These are phyloP conservation scores for Meda fulgida DNA, from an alignment of 2,797 vertebrate species.

Conservation along the genomic window DNA sequence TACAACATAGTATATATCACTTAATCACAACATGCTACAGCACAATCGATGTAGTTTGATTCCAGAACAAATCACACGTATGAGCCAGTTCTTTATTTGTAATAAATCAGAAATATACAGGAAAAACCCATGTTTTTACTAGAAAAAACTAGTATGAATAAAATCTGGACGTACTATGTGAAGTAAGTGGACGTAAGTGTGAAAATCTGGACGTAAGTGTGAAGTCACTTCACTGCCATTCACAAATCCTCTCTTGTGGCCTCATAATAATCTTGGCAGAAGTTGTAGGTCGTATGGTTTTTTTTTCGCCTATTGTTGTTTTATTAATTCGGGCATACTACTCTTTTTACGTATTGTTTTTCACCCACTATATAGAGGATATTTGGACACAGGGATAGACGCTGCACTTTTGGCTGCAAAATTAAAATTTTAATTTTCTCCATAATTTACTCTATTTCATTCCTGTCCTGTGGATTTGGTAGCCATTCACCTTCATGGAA, in stretches of 20 bases:
- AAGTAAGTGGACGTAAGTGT: too few relatives aligned
- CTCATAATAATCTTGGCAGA: neutral
- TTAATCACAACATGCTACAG: neutral
- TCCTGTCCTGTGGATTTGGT: neutral
- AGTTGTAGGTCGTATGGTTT: neutral
- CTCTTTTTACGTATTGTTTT: neutral
- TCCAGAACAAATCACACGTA: neutral
- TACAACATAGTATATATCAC: neutral
- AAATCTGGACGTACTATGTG: neutral
- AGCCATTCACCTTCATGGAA: neutral
- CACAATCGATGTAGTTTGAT: neutral
- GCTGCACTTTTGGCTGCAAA: neutral
- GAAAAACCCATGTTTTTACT: neutral
- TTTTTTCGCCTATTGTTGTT: neutral
- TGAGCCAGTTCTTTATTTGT: neutral
- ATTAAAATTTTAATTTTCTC: neutral
- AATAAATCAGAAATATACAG: neutral
- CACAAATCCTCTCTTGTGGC: too few relatives aligned
- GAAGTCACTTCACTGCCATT: too few relatives aligned
- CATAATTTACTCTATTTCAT: neutral
- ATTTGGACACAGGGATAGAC: neutral
- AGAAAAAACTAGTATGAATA: neutral
- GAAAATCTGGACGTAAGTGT: too few relatives aligned
- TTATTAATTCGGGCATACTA: neutral
- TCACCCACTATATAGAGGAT: neutral